phyloP scores from a whole-genome alignment of 2,888 invertebrate species.

The Ceriagrion tenellum region DNA sequence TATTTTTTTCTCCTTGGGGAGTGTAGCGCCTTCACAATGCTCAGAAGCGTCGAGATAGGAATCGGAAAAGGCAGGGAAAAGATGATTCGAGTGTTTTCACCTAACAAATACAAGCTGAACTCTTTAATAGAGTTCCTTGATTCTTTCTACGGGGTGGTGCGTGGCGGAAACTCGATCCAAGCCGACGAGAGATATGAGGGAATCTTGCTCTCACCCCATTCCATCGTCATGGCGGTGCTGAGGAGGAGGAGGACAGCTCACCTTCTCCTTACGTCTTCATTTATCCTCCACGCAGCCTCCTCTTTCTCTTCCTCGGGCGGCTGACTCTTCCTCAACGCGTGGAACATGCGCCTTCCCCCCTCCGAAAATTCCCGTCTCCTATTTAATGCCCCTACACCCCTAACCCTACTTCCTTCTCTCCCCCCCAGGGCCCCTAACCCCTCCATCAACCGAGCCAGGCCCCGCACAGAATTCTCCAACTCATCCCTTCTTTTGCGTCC shows the following conservation, averaged over 20 bases:
- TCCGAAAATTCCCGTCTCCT: not conserved
- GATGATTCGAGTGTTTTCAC: not conserved
- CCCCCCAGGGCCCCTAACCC: not conserved
- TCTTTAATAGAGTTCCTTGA: slow-evolving; percentile 8
- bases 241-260: slow-evolving; percentile 12
- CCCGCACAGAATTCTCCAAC: slow-evolving; percentile 7
- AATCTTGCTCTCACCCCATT: not conserved
- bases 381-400: not conserved
- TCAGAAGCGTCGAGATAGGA: not conserved
- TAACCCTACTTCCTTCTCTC: no score
- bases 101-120: not conserved
- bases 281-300: not conserved
- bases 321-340: not conserved
- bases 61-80: not conserved
- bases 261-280: not conserved
- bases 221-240: not conserved
- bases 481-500: slow-evolving; percentile 39
- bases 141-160: not conserved
- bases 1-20: no score
- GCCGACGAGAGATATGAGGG: not conserved
- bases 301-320: not conserved
- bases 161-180: not conserved
- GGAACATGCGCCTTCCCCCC: not conserved
- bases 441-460: not conserved
- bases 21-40: not conserved